Percentiles rank a stretch among this genome's conserved stretches.
These are phyloP conservation scores for Cotesia congregata DNA, from an alignment of 2,888 invertebrate species.

Conservation along the genomic window DNA sequence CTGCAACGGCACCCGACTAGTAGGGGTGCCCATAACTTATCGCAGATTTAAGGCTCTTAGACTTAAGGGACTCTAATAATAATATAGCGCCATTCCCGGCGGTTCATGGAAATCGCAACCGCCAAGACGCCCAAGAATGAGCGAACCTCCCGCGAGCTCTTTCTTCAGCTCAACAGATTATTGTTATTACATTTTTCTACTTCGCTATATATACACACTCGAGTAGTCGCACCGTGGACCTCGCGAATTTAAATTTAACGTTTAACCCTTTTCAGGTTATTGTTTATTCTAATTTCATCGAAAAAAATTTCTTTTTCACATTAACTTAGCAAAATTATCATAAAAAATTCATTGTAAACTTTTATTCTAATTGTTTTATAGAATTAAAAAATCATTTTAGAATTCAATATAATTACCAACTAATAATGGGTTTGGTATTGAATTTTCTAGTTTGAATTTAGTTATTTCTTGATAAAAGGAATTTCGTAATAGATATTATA, in stretches of 20 bases:
- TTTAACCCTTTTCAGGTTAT: background rate
- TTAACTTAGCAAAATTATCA: no score
- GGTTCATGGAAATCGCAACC: slow-evolving; percentile 62
- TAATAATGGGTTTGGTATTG: background rate
- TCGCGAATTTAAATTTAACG: slow-evolving; percentile 21
- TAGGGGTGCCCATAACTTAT: slow-evolving; percentile 70
- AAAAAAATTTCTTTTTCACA: no score
- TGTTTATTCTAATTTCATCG: no score
- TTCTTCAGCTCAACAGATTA: slow-evolving; percentile 30
- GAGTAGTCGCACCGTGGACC: slow-evolving; percentile 8
- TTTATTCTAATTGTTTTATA: no score
- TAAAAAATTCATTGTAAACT: no score
- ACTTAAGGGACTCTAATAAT: slow-evolving; percentile 71
- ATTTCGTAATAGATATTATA: background rate
- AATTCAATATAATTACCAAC: background rate
- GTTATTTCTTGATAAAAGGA: background rate
- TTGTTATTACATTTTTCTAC: slow-evolving; percentile 41
- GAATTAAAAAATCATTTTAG: background rate
- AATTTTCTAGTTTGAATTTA: slow-evolving; percentile 1
- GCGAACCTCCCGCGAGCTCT: slow-evolving; percentile 16
- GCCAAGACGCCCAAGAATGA: slow-evolving; percentile 45
- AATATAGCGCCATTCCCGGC: slow-evolving; percentile 68
- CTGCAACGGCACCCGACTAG: slow-evolving; percentile 33
- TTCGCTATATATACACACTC: slow-evolving; percentile 7
- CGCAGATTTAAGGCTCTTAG: slow-evolving; percentile 72